Percentiles rank a stretch among this genome's conserved stretches.
These are phyloP conservation scores for Myripristis jacobus DNA, from an alignment of 2,797 vertebrate species.

Conservation along the genomic window DNA sequence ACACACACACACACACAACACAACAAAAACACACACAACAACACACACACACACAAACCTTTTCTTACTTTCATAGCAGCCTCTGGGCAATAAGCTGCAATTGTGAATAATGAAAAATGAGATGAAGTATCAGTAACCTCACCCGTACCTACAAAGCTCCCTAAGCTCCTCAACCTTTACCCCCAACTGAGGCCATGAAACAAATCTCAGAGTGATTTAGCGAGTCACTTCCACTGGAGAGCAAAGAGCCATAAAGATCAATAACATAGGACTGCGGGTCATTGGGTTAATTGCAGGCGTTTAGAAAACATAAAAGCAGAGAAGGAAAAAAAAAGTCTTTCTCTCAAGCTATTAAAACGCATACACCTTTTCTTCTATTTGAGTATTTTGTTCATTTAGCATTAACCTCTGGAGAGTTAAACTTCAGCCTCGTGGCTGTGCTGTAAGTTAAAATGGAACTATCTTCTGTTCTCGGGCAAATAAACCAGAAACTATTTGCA, in stretches of 20 bases:
- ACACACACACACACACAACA: slow-evolving; percentile 11
- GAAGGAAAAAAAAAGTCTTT: no score
- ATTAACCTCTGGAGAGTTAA: no score
- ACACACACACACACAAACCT: slow-evolving; percentile 13
- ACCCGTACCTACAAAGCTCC: not conserved
- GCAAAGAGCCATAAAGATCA: not conserved
- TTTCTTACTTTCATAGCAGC: slow-evolving; percentile 9
- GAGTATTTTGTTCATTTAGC: no score
- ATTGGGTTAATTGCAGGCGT: not conserved
- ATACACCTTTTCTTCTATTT: no score
- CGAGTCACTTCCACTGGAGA: not conserved
- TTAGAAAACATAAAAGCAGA: not conserved
- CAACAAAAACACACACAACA: no score
- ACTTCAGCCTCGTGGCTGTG: no score
- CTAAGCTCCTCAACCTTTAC: not conserved
- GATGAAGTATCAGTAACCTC: slow-evolving; percentile 32
- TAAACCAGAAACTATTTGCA: no score
- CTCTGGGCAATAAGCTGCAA: no score
- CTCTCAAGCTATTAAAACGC: no score
- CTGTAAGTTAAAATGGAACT: no score
- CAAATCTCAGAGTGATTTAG: not conserved
- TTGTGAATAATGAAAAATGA: slow-evolving; percentile 12
- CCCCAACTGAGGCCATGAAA: not conserved
- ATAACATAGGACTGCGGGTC: no score
- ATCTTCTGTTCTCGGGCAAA: no score